Evolutionary conservation across 2,797 vertebrate species (phyloP).

Genomic region (Falco cherrug): DNA sequence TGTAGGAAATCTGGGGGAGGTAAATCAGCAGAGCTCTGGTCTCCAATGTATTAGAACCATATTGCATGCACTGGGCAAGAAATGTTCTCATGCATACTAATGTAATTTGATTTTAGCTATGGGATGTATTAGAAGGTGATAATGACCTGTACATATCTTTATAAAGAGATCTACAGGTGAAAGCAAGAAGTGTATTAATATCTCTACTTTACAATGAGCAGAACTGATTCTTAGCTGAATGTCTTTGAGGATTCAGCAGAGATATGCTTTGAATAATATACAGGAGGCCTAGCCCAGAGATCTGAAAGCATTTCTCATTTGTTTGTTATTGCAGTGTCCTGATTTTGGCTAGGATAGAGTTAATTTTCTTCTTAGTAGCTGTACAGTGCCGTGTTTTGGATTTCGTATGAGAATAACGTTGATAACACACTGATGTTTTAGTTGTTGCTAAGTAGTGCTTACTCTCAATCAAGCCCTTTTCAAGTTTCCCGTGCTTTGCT

Average conservation of each 20-base stretch:
- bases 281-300: background rate
- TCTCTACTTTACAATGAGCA: background rate
- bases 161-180: constrained; percentile 49
- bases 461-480: too few relatives aligned
- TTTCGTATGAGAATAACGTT: too few relatives aligned
- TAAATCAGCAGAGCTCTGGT: constrained; percentile 1
- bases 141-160: constrained; percentile 16
- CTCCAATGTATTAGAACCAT: constrained; percentile 13
- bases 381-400: background rate
- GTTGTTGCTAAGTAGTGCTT: too few relatives aligned
- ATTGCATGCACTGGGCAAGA: background rate
- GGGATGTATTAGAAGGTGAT: constrained; percentile 36
- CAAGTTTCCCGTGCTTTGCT: too few relatives aligned
- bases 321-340: background rate
- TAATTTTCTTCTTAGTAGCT: too few relatives aligned
- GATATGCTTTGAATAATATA: background rate
- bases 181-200: constrained; percentile 1
- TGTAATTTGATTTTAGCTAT: constrained; percentile 34
- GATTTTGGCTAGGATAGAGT: background rate
- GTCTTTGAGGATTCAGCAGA: background rate
- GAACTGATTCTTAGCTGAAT: background rate
- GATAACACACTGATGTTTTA: too few relatives aligned
- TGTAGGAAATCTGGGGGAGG: constrained; percentile 11
- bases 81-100: background rate
- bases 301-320: background rate